A percentile compares a stretch with the other conserved stretches of the same genome.
These are phyloP conservation scores for Girardinus metallicus DNA, from an alignment of 2,797 vertebrate genomes.

Conservation along the genomic window DNA sequence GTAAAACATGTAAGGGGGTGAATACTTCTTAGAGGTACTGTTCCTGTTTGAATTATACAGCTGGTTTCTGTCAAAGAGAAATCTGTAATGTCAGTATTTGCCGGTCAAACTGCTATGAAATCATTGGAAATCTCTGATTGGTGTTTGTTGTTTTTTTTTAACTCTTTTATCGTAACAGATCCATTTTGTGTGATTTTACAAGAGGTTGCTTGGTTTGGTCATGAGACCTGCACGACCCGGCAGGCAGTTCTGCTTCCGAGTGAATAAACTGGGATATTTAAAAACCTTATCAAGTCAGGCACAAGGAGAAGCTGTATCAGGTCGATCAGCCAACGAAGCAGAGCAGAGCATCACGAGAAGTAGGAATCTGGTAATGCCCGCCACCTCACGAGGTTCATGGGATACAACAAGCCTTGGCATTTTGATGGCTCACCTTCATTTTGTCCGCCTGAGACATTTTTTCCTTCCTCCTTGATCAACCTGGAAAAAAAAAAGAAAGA, in stretches of 20 bases:
- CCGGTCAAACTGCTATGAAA: neutral
- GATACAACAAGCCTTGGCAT: neutral
- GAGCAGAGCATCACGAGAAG: constrained; percentile 1
- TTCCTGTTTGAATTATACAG: neutral
- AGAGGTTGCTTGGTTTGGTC: no score
- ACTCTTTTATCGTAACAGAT: neutral
- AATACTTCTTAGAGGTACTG: neutral
- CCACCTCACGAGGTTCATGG: constrained; percentile 1
- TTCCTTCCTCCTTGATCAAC: constrained; percentile 42
- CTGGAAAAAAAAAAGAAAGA: constrained; percentile 48
- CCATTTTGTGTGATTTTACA: neutral
- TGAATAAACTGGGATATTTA: neutral
- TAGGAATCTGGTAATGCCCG: constrained; percentile 16
- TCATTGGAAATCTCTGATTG: neutral
- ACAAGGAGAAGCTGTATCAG: neutral
- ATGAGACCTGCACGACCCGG: neutral
- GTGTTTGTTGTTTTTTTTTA: neutral
- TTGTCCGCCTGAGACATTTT: constrained; percentile 87
- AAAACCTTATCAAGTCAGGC: neutral
- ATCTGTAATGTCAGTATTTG: neutral
- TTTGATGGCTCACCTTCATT: constrained; percentile 78
- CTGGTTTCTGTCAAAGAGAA: neutral
- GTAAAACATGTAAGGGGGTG: neutral
- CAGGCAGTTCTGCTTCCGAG: neutral
- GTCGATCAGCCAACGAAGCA: neutral